Conservation (phyloP, 2,113 vertebrate genomes). For the Tachysurus fulvidraco region DNA sequence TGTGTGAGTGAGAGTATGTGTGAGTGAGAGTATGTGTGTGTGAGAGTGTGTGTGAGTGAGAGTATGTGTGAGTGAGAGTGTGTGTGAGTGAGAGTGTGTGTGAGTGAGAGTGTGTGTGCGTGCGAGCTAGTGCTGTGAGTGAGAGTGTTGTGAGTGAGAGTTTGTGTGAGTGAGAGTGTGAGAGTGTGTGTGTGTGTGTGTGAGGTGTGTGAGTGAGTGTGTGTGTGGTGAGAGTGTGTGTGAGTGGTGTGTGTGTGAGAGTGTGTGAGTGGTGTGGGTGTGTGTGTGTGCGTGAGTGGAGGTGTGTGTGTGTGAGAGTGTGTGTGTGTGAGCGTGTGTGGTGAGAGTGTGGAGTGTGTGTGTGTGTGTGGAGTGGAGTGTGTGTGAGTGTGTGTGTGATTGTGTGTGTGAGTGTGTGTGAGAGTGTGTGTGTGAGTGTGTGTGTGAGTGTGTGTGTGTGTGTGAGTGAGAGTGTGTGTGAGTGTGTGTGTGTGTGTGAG, state of each 20-base stretch:
- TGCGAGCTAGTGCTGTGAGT: no score
- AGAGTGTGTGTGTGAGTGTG: background rate
- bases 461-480: background rate
- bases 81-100: background rate
- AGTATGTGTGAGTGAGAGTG: slow-evolving; percentile 3
- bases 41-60: background rate
- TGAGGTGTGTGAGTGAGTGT: background rate
- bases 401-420: background rate
- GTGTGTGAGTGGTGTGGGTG: background rate
- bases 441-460: background rate
- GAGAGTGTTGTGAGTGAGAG: background rate
- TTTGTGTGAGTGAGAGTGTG: background rate
- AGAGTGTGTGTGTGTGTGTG: background rate
- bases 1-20: slow-evolving; percentile 3
- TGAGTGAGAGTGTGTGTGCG: background rate
- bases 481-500: background rate
- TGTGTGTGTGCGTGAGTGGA: background rate
- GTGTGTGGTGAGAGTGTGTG: background rate
- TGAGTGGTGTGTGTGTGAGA: background rate
- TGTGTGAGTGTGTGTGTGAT: background rate
- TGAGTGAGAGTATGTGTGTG: background rate
- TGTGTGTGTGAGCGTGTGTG: background rate
- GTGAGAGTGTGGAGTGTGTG: background rate
- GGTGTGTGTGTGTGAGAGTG: no score
- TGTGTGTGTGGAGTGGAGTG: background rate